These are phyloP conservation scores for Chloropsis hardwickii DNA, from an alignment of 2,113 vertebrate genomes.

Conservation along the genomic window DNA sequence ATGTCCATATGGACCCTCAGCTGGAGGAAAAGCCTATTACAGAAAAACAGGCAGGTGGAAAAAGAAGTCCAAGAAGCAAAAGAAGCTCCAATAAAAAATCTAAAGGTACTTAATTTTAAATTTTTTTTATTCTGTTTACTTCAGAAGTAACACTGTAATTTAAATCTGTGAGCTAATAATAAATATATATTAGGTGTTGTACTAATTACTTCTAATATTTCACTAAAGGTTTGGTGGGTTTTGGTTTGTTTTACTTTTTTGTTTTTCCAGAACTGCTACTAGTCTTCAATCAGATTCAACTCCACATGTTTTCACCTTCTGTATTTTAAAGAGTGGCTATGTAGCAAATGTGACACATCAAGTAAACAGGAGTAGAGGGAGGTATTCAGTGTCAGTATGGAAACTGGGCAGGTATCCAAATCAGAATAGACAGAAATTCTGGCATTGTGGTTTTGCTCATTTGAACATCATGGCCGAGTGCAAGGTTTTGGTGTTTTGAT, in stretches of 20 bases:
- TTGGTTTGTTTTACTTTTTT: neutral
- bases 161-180: neutral
- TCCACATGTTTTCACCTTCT: neutral
- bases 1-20: constrained; percentile 14
- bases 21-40: constrained; percentile 23
- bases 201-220: neutral
- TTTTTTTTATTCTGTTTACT: neutral
- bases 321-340: neutral
- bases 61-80: constrained; percentile 61
- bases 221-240: neutral
- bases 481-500: neutral
- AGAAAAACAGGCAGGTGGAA: constrained; percentile 46
- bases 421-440: neutral
- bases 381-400: neutral
- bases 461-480: neutral
- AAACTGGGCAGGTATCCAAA: neutral
- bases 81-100: constrained; percentile 48
- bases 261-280: neutral
- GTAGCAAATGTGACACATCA: neutral
- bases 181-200: neutral
- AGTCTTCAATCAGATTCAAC: neutral
- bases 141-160: neutral
- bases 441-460: neutral
- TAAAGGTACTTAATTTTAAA: constrained; percentile 43
- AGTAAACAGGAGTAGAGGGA: neutral